Evolutionary conservation across 2,888 invertebrate genomes (phyloP), one percentile per base, ranked within the genome.

Genomic region (Belgica antarctica): DNA sequence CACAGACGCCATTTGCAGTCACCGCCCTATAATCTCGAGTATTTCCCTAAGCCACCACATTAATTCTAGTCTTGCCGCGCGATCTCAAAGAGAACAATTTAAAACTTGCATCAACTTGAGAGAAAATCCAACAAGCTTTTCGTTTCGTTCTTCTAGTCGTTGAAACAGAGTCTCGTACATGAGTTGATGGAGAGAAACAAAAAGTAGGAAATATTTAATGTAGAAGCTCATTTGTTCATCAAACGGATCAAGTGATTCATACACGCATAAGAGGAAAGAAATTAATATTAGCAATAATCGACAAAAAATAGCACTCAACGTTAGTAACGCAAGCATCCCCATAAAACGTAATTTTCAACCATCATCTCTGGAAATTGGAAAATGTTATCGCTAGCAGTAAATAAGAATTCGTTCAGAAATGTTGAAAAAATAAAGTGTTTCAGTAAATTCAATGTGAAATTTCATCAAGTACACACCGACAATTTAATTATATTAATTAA

Each of bases 311-410:
- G 52, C 52, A 52, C 22, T 52, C 52, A 52, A 52, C 52, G 24
- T 52, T 52, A 2, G 25, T n/a, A 57, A 17, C 25, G 52, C 2
- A 52, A 52, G 27, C 25, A 59, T 59, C 59, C n/a, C n/a, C 52
- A 52, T 52, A 12, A 52, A 52, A 52, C 52, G 34, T 31, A 31
- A 8, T 31, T 31, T 31, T 31, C 34, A 31, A 46, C 46, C 15
- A 46, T 46, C 46, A 46, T 46, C 24, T 8, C 25, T 59, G 59
- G 34, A 62, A 17, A 34, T 34, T 70, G 61, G 70, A 70, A 70
- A 70, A 70, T 70, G 70, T 70, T 70, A 70, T 70, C 70, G 70
- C 61, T 70, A 70, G 61, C 61, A 70, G 61, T 61, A 70, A 70
- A 70, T 34, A 24, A 61, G 36, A 70, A 61, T 41, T 70, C 46